Percentiles rank a stretch among this genome's conserved stretches.
phyloP scores from a whole-genome alignment of 2,113 vertebrate genomes.

The Rhinolophus ferrumequinum region DNA sequence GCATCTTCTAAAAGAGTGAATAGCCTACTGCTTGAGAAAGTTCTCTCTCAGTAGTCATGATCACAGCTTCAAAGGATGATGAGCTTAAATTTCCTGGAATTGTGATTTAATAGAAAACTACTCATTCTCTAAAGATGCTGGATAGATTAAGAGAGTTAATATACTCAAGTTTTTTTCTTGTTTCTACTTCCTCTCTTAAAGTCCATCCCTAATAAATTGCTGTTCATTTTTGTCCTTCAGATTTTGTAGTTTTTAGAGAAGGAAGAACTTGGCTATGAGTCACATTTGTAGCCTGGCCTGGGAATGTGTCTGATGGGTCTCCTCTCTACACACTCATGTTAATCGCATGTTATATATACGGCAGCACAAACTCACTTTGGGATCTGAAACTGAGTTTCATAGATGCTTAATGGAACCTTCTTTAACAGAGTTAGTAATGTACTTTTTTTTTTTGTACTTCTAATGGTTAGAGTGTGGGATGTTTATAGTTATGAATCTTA shows the following conservation, averaged over 20 bases:
- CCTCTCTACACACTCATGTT: not conserved
- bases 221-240: not conserved
- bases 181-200: constrained; percentile 28
- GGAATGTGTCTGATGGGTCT: not conserved
- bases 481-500: not conserved
- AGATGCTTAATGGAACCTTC: not conserved
- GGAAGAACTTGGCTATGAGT: constrained; percentile 21
- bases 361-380: not conserved
- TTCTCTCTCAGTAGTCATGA: not conserved
- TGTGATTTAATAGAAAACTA: constrained; percentile 9
- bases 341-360: not conserved
- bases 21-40: not conserved
- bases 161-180: not conserved
- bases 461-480: not conserved
- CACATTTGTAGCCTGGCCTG: not conserved
- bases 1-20: not conserved
- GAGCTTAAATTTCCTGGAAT: not conserved
- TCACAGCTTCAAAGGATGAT: not conserved
- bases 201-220: not conserved
- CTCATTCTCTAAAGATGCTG: constrained; percentile 21
- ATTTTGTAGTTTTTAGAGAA: constrained; percentile 35
- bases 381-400: not conserved
- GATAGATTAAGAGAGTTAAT: not conserved
- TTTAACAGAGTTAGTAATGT: not conserved
- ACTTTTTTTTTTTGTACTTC: not conserved